These are phyloP conservation scores for Coleophora deauratella DNA, from an alignment of 2,888 invertebrate species.

Conservation along the genomic window DNA sequence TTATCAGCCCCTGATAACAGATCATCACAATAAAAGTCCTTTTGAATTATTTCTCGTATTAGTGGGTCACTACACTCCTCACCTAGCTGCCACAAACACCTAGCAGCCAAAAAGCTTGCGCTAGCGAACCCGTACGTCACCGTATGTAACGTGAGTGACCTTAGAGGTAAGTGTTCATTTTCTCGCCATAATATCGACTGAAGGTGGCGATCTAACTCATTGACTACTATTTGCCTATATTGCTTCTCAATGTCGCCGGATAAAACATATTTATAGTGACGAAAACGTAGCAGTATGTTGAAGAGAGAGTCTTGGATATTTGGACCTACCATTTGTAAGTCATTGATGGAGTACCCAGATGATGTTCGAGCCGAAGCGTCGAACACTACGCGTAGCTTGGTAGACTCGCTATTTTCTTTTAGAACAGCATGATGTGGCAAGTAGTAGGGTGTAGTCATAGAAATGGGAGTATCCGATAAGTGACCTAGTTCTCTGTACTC, in stretches of 20 bases:
- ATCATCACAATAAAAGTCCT: conserved; percentile 6
- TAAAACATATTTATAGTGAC: conserved; percentile 12
- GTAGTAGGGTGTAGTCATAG: not conserved
- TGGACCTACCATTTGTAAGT: conserved; percentile 10
- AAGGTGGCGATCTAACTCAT: conserved; percentile 8
- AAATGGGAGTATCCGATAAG: not conserved
- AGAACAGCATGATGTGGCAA: not conserved
- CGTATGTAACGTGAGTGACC: conserved; percentile 3
- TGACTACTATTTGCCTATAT: conserved; percentile 4
- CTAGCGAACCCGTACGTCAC: conserved; percentile 10
- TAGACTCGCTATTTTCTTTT: not conserved
- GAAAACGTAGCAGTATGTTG: conserved; percentile 9
- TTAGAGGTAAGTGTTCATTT: conserved; percentile 1
- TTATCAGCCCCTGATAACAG: conserved; percentile 4
- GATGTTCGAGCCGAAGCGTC: conserved; percentile 1
- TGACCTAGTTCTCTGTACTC: not conserved
- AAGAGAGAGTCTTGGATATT: conserved; percentile 10
- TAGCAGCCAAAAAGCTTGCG: conserved; percentile 10
- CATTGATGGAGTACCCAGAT: conserved; percentile 4
- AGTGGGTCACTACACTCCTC: conserved; percentile 6
- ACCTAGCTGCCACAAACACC: conserved; percentile 9
- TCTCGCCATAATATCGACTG: conserved; percentile 12
- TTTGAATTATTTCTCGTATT: conserved; percentile 3
- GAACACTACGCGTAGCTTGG: not conserved
- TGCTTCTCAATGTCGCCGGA: conserved; percentile 17